Conservation (phyloP, 2,113 vertebrate species). For the Eupsittula cactorum region DNA sequence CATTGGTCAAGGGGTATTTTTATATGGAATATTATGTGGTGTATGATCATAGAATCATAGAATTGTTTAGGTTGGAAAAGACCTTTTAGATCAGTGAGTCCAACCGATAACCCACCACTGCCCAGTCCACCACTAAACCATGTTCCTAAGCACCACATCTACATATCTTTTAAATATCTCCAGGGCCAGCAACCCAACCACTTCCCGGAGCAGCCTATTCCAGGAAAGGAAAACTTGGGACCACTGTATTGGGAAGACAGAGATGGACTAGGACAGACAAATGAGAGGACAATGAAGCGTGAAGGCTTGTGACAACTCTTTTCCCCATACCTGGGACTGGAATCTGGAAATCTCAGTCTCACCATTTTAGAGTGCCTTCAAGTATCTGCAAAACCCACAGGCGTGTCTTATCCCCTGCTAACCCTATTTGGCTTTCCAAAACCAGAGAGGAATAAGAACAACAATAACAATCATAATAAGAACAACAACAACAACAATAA, state of each 20-base stretch:
- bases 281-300: background rate
- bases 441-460: background rate
- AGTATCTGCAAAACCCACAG: background rate
- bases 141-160: rapidly evolving
- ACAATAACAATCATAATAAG: background rate
- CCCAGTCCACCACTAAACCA: background rate
- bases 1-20: background rate
- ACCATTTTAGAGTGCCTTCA: background rate
- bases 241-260: background rate
- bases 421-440: background rate
- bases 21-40: background rate
- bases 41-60: background rate
- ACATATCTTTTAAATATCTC: background rate
- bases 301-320: background rate
- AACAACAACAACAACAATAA: background rate
- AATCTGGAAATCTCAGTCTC: background rate
- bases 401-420: background rate
- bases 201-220: background rate
- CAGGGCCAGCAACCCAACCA: background rate
- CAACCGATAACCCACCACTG: background rate
- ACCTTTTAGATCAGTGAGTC: background rate
- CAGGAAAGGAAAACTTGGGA: background rate
- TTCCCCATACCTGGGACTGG: background rate
- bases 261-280: background rate
- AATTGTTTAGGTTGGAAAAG: background rate